Conservation (phyloP, 2,797 vertebrate genomes). For the Ibycter americanus region DNA sequence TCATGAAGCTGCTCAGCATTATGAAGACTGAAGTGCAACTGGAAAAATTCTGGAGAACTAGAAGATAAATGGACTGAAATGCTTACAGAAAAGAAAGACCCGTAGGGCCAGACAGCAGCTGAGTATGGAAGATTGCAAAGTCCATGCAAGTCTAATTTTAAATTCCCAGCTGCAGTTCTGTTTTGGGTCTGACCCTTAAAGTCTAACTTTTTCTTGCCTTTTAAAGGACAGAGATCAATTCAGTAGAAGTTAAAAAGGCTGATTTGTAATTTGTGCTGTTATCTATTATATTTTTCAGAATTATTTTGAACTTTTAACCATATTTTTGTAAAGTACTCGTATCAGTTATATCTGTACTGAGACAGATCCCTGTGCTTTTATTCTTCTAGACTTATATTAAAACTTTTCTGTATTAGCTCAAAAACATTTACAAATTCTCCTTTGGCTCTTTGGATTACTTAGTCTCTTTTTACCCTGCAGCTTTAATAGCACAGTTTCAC, state of each 20-base stretch:
- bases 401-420: not conserved
- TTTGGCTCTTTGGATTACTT: slow-evolving; percentile 8
- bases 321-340: not conserved
- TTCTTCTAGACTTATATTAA: not conserved
- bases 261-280: not conserved
- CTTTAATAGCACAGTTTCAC: not conserved
- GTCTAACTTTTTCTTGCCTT: not conserved
- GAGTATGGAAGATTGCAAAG: not conserved
- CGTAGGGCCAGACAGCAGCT: not conserved
- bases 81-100: not conserved
- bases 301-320: not conserved
- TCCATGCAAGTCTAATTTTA: not conserved
- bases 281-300: not conserved
- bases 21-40: not conserved
- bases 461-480: not conserved
- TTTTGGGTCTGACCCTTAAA: not conserved
- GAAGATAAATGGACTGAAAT: not conserved
- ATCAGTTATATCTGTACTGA: not conserved
- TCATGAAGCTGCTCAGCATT: not conserved
- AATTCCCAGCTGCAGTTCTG: not conserved
- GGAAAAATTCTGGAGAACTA: not conserved
- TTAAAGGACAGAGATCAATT: not conserved
- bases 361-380: not conserved
- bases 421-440: not conserved
- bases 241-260: not conserved